Conservation (phyloP, 2,797 vertebrate genomes). For the Malacoctenus gilli region DNA sequence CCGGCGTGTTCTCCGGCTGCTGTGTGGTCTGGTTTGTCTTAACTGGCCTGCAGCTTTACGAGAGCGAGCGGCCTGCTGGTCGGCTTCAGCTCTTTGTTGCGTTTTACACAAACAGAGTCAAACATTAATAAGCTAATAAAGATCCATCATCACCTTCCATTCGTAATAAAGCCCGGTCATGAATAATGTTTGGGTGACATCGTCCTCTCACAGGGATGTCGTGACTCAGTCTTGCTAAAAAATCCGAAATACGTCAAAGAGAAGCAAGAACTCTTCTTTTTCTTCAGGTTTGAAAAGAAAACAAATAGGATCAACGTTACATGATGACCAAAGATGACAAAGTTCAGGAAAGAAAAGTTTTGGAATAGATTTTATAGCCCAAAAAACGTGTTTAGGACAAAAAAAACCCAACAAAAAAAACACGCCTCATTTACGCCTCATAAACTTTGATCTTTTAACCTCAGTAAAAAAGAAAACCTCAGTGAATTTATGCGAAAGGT, state of each 20-base stretch:
- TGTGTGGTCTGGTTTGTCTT: conserved; percentile 80
- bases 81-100: conserved; percentile 39
- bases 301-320: background rate
- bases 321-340: background rate
- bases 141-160: background rate
- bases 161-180: background rate
- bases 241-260: too few relatives aligned
- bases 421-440: too few relatives aligned
- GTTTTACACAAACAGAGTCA: conserved; percentile 2
- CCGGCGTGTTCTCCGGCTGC: conserved; percentile 42
- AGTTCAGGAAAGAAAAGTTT: background rate
- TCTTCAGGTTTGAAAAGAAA: conserved; percentile 15
- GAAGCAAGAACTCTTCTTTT: conserved; percentile 28
- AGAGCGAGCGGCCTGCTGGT: conserved; percentile 44
- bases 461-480: too few relatives aligned
- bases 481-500: too few relatives aligned
- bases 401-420: too few relatives aligned
- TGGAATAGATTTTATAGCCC: background rate
- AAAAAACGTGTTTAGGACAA: too few relatives aligned
- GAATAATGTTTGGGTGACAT: too few relatives aligned
- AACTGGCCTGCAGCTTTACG: conserved; percentile 66
- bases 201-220: too few relatives aligned
- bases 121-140: conserved; percentile 17
- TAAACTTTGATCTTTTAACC: too few relatives aligned
- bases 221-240: too few relatives aligned